Conservation (phyloP, 1,140 invertebrate genomes). For the Bradysia coprophila region DNA sequence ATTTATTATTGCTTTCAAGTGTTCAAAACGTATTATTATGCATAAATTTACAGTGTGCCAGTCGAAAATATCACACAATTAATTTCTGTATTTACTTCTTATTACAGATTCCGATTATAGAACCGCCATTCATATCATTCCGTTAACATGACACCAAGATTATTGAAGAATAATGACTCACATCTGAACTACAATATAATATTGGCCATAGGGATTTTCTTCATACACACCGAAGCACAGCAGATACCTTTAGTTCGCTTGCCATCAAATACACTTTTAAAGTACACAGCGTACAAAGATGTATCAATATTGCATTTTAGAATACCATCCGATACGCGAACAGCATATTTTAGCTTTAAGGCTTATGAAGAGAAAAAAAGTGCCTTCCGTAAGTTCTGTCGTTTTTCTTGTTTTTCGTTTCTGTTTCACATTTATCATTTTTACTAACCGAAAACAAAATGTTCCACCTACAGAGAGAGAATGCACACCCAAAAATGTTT, state of each 20-base stretch:
- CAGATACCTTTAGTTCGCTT: conserved; percentile 16
- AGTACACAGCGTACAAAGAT: conserved; percentile 21
- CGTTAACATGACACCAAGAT: too few species aligned
- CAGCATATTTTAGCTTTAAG: conserved; percentile 19
- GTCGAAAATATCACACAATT: too few species aligned
- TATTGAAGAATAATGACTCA: too few species aligned
- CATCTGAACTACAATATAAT: too few species aligned
- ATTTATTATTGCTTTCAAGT: too few species aligned
- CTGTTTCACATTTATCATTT: not conserved
- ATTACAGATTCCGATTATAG: too few species aligned
- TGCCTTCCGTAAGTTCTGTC: conserved; percentile 19
- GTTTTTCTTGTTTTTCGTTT: not conserved
- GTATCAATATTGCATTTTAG: conserved; percentile 22
- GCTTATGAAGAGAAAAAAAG: conserved; percentile 20
- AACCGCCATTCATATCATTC: too few species aligned
- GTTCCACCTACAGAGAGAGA: conserved; percentile 21
- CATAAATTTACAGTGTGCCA: too few species aligned
- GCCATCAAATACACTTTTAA: conserved; percentile 20
- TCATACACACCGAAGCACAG: too few species aligned
- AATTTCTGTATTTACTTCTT: too few species aligned
- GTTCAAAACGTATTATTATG: too few species aligned
- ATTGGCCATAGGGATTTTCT: too few species aligned
- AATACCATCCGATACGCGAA: conserved; percentile 13
- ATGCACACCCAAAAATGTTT: conserved; percentile 35
- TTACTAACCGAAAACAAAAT: not conserved